Percentiles rank a stretch among this genome's conserved stretches.
Conservation (phyloP, 2,888 invertebrate species). For the Euplagia quadripunctaria region DNA sequence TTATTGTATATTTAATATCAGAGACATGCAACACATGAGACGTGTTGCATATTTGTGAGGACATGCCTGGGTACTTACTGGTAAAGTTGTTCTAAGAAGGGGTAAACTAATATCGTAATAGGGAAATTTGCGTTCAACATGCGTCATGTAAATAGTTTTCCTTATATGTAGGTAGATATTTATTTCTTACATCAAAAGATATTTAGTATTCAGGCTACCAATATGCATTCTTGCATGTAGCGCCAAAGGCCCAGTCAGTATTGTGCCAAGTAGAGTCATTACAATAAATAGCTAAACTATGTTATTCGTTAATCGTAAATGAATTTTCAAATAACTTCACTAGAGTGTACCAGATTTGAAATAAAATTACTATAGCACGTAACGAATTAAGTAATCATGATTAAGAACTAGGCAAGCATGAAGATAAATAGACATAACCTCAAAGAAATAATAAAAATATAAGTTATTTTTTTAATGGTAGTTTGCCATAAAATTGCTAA, state of each 20-base stretch:
- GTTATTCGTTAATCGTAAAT: background rate
- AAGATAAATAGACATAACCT: background rate
- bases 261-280: background rate
- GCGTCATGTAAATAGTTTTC: background rate
- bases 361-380: background rate
- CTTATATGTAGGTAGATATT: background rate
- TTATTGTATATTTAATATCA: background rate
- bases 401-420: background rate
- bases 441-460: background rate
- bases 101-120: background rate
- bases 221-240: conserved; percentile 3
- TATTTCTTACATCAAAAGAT: background rate
- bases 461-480: background rate
- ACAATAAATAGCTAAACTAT: background rate
- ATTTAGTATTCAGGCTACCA: background rate
- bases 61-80: no score
- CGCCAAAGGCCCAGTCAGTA: background rate
- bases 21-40: no score
- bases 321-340: background rate
- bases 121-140: background rate
- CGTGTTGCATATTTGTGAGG: no score
- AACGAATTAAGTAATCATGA: no score
- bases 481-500: background rate
- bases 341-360: background rate
- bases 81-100: background rate